Evolutionary conservation across 2,888 invertebrate genomes (phyloP).

Genomic region (Teleiodes luculella): DNA sequence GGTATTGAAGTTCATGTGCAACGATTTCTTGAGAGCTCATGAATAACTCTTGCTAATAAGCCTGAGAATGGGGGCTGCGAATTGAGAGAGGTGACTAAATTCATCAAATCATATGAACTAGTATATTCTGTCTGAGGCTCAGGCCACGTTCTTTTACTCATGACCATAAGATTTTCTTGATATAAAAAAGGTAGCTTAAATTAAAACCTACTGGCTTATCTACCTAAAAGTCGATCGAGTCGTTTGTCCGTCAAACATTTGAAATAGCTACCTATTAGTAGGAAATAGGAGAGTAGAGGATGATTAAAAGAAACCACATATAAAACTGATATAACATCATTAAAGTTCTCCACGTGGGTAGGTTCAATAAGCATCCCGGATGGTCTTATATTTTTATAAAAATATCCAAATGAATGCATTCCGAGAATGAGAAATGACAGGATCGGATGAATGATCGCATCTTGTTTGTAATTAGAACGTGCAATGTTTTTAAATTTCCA

Average conservation of each 20-base stretch:
- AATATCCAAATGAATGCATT: background rate
- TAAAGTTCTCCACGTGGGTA: too few relatives aligned
- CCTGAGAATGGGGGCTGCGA: slow-evolving; percentile 42
- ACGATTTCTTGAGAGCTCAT: slow-evolving; percentile 44
- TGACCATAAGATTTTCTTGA: background rate
- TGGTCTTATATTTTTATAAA: too few relatives aligned
- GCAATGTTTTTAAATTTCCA: slow-evolving; percentile 35
- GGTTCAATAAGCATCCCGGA: too few relatives aligned
- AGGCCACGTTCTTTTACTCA: background rate
- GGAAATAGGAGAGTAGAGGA: too few relatives aligned
- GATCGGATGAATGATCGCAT: slow-evolving; percentile 15
- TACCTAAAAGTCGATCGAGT: too few relatives aligned
- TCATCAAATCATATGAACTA: background rate
- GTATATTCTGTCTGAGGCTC: background rate
- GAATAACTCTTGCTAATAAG: slow-evolving; percentile 43
- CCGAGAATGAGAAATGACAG: background rate
- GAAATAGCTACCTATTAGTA: too few relatives aligned
- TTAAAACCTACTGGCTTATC: too few relatives aligned
- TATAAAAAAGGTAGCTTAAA: too few relatives aligned
- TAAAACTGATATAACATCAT: too few relatives aligned
- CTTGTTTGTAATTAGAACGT: slow-evolving; percentile 19
- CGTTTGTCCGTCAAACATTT: too few relatives aligned
- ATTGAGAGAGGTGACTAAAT: background rate
- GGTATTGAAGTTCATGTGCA: slow-evolving; percentile 46
- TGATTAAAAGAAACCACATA: too few relatives aligned